Evolutionary conservation across 2,797 vertebrate species (phyloP).

Genomic region (Pterois miles): DNA sequence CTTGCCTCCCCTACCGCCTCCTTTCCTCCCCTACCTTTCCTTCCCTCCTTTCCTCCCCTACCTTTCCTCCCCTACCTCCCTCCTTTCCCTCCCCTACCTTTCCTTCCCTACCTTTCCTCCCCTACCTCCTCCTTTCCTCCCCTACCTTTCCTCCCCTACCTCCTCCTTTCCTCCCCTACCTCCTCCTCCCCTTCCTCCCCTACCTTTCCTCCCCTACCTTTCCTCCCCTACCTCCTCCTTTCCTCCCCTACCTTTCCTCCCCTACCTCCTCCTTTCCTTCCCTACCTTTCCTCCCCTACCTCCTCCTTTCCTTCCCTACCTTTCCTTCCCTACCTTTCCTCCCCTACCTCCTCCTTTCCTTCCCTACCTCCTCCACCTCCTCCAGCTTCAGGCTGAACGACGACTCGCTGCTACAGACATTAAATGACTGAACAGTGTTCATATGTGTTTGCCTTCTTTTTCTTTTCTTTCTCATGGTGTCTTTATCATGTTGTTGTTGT

Average conservation of each 20-base stretch:
- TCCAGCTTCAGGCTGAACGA: background rate
- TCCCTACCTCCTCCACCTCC: background rate
- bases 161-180: too few species aligned
- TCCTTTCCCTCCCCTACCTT: too few species aligned
- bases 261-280: too few species aligned
- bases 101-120: too few species aligned
- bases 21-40: too few species aligned
- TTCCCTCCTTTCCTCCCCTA: background rate
- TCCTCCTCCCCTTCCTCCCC: too few species aligned
- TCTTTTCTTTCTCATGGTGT: background rate
- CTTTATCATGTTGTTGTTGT: background rate
- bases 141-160: too few species aligned
- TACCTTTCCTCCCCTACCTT: background rate
- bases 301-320: too few species aligned
- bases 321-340: too few species aligned
- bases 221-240: background rate
- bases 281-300: too few species aligned
- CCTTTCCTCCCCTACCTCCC: background rate
- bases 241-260: background rate
- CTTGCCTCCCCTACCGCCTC: too few species aligned
- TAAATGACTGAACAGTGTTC: constrained; percentile 13
- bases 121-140: too few species aligned
- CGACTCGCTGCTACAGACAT: background rate
- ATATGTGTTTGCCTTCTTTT: background rate
- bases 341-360: background rate